These are phyloP conservation scores for Xenops minutus DNA, from an alignment of 2,797 vertebrate genomes.

Conservation along the genomic window DNA sequence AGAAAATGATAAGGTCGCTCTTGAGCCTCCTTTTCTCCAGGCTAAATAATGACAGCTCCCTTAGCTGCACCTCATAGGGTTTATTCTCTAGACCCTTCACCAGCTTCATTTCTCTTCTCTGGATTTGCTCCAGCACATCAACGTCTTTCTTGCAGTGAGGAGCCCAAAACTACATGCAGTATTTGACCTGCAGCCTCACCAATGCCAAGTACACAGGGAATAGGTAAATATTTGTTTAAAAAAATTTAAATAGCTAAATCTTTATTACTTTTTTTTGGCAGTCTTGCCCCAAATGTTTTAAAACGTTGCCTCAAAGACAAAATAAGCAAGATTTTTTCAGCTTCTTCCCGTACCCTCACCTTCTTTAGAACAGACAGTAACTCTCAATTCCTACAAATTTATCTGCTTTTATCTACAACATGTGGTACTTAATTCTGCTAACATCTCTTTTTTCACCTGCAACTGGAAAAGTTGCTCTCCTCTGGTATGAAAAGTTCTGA, in stretches of 20 bases:
- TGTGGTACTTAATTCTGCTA: neutral
- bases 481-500: neutral
- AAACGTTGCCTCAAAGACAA: neutral
- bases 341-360: neutral
- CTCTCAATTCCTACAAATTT: neutral
- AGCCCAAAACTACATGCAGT: neutral
- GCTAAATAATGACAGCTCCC: neutral
- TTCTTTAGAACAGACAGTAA: neutral
- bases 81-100: neutral
- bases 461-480: neutral
- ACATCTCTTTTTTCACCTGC: rapidly evolving
- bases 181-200: neutral
- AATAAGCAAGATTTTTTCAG: neutral
- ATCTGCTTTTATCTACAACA: neutral
- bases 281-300: neutral
- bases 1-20: neutral
- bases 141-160: neutral
- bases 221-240: neutral
- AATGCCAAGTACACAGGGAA: neutral
- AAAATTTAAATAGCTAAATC: neutral
- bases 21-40: neutral
- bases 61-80: neutral
- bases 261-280: neutral
- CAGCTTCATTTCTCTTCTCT: neutral
- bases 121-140: neutral